Percentiles rank a stretch among this genome's conserved stretches.
Conservation (phyloP, 2,888 invertebrate genomes). For the Alloscopus bannaensis region DNA sequence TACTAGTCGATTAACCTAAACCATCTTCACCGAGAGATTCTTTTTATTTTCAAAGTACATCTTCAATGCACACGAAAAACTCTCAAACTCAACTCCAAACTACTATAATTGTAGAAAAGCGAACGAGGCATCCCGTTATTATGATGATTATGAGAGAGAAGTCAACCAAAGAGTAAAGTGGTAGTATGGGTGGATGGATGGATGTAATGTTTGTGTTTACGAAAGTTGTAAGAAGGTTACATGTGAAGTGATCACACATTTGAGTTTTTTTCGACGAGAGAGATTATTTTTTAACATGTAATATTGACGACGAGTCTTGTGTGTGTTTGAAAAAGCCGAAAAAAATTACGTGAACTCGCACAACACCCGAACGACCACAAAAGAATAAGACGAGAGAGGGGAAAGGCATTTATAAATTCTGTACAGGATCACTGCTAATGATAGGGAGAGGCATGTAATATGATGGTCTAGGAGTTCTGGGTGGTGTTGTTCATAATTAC, state of each 20-base stretch:
- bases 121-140: conserved; percentile 56
- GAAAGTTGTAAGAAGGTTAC: no score
- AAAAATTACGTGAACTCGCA: conserved; percentile 11
- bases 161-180: conserved; percentile 5
- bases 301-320: no score
- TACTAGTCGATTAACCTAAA: conserved; percentile 69
- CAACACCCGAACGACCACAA: conserved; percentile 1
- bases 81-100: conserved; percentile 16
- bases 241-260: background rate
- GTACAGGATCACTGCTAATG: conserved; percentile 69
- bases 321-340: background rate
- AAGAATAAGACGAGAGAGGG: conserved; percentile 36
- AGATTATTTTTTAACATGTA: no score
- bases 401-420: conserved; percentile 68
- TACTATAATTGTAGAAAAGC: conserved; percentile 6
- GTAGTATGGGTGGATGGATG: no score
- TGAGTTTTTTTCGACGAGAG: no score
- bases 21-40: conserved; percentile 25
- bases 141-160: conserved; percentile 31
- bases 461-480: conserved; percentile 69
- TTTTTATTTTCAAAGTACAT: conserved; percentile 1
- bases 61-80: background rate
- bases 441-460: conserved; percentile 70
- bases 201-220: no score
- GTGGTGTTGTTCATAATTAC: conserved; percentile 73